These are phyloP conservation scores for Arion vulgaris DNA, from an alignment of 1,140 invertebrate genomes.

Conservation along the genomic window DNA sequence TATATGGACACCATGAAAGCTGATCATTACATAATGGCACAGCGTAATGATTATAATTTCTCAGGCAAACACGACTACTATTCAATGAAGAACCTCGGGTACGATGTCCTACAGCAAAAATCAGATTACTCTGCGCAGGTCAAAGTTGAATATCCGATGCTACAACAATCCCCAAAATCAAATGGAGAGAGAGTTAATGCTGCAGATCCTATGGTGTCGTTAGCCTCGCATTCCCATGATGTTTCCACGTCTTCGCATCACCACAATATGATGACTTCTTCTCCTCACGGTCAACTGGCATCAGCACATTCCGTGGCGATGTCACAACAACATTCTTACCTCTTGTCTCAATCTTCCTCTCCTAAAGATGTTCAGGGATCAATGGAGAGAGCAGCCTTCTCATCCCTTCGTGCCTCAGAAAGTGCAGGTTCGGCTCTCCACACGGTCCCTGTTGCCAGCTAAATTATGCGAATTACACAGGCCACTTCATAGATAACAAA, in stretches of 20 bases:
- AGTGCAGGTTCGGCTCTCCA: neutral
- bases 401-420: neutral
- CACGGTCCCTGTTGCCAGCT: slow-evolving; percentile 6
- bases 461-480: too few relatives aligned
- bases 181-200: neutral
- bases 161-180: slow-evolving; percentile 4
- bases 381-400: slow-evolving; percentile 39
- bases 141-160: slow-evolving; percentile 17
- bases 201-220: neutral
- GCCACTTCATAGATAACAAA: too few relatives aligned
- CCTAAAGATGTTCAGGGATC: slow-evolving; percentile 55
- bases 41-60: slow-evolving; percentile 1
- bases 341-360: slow-evolving; percentile 50
- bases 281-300: slow-evolving; percentile 37
- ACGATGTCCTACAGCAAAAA: neutral
- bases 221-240: slow-evolving; percentile 35
- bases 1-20: slow-evolving; percentile 29
- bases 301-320: slow-evolving; percentile 37
- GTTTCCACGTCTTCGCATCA: slow-evolving; percentile 36
- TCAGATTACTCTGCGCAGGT: neutral
- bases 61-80: neutral
- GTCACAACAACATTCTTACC: slow-evolving; percentile 40
- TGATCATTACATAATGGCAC: slow-evolving; percentile 17
- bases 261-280: slow-evolving; percentile 32
- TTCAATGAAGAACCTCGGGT: neutral